Evolutionary conservation across 2,797 vertebrate species (phyloP).

Genomic region (Tangara arthus): DNA sequence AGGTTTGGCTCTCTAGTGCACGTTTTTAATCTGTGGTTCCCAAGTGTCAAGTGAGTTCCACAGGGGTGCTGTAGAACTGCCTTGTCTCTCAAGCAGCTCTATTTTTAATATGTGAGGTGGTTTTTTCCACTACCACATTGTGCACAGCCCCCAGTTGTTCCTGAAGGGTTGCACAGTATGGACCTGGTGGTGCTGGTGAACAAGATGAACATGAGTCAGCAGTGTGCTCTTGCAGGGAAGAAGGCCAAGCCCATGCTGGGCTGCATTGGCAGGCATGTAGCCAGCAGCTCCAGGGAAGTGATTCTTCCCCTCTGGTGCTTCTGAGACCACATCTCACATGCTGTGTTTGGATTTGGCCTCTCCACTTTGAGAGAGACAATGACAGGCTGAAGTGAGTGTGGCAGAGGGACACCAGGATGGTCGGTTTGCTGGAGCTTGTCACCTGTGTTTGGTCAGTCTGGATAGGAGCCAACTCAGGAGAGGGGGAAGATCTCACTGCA

Average conservation of each 20-base stretch:
- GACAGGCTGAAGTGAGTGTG: not conserved
- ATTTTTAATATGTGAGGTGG: not conserved
- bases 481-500: not conserved
- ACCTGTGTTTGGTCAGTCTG: not conserved
- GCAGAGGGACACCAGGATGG: not conserved
- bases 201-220: constrained; percentile 7
- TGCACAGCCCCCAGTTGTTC: not conserved
- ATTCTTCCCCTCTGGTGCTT: constrained; percentile 3
- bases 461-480: not conserved
- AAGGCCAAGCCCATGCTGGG: constrained; percentile 14
- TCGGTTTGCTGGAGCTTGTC: not conserved
- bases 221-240: not conserved
- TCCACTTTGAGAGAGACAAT: not conserved
- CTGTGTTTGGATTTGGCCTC: not conserved
- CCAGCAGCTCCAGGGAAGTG: not conserved
- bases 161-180: not conserved
- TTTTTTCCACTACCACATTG: not conserved
- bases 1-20: not conserved
- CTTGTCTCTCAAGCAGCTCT: not conserved
- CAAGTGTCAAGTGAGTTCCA: not conserved
- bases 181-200: not conserved
- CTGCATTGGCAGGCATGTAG: not conserved
- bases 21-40: not conserved
- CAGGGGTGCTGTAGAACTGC: not conserved
- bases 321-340: not conserved